Conservation (phyloP, 2,113 vertebrate genomes). For the Piliocolobus tephrosceles region DNA sequence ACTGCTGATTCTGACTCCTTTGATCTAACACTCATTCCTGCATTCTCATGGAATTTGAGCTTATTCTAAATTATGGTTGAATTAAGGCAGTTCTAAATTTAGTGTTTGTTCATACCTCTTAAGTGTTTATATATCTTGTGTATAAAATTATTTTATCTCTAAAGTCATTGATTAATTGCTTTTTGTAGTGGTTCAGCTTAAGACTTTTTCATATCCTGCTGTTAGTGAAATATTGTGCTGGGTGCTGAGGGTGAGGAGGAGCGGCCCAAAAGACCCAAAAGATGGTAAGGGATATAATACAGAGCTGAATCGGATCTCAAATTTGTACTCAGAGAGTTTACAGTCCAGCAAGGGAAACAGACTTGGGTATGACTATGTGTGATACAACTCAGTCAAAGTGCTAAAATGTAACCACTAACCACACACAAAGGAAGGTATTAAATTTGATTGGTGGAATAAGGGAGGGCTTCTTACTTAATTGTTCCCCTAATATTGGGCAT, state of each 20-base stretch:
- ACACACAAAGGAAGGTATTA: not conserved
- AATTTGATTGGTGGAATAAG: not conserved
- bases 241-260: not conserved
- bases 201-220: not conserved
- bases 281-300: not conserved
- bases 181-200: constrained; percentile 37
- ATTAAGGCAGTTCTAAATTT: not conserved
- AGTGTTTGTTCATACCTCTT: constrained; percentile 9
- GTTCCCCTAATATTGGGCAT: not conserved
- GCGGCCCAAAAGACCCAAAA: not conserved
- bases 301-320: not conserved
- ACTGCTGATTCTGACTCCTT: not conserved
- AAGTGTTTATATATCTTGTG: not conserved
- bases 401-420: not conserved
- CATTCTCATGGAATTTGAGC: constrained; percentile 14
- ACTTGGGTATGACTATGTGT: not conserved
- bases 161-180: constrained; percentile 16
- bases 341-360: not conserved
- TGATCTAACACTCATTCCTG: not conserved
- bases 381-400: not conserved
- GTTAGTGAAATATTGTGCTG: constrained; percentile 4
- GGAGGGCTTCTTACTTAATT: not conserved
- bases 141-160: not conserved
- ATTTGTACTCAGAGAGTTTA: constrained; percentile 4
- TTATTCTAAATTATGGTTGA: constrained; percentile 33